Conservation (phyloP, 2,113 vertebrate genomes). For the Microtus ochrogaster region DNA sequence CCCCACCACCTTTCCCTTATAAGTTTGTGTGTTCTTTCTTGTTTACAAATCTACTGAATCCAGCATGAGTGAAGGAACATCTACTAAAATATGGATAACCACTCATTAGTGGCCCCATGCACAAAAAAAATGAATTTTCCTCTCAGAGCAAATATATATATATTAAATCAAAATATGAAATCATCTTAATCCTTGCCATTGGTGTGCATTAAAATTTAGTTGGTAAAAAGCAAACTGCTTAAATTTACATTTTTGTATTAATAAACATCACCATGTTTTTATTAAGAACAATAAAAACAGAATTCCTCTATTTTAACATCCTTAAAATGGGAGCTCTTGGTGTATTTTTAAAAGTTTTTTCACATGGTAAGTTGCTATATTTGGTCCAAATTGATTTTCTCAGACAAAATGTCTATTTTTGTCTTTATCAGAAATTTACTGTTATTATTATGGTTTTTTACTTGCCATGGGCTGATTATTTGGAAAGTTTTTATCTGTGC, state of each 20-base stretch:
- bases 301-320: neutral
- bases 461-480: neutral
- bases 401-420: neutral
- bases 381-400: neutral
- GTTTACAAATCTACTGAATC: too few species aligned
- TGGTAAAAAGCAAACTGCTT: too few species aligned
- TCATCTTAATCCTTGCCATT: too few species aligned
- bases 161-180: too few species aligned
- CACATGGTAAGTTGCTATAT: neutral
- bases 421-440: neutral
- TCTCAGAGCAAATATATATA: too few species aligned
- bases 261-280: neutral
- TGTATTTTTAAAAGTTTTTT: neutral
- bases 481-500: neutral
- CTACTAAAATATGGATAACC: too few species aligned
- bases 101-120: too few species aligned
- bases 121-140: too few species aligned
- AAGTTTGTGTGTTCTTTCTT: too few species aligned
- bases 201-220: too few species aligned
- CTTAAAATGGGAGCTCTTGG: neutral
- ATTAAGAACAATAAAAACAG: neutral
- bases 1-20: too few species aligned
- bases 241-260: neutral
- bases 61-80: too few species aligned
- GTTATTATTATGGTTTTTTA: neutral